Base-by-base conservation (phyloP, 2,888 invertebrate genomes). In the Drosophila prolongata region DNA sequence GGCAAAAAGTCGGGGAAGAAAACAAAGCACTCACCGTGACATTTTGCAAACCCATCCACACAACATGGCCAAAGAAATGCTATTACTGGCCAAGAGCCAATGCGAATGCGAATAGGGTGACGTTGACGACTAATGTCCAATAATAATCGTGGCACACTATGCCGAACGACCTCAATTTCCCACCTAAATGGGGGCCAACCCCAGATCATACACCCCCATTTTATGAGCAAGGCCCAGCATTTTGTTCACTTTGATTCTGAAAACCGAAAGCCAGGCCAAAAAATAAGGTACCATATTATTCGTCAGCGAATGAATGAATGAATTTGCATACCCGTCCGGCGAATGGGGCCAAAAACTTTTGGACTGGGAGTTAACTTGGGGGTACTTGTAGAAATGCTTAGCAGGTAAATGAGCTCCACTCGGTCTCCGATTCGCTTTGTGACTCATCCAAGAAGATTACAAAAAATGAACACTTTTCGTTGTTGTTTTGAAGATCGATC, bases 101-200 rank as follows among this genome's bases (percentile, higher is more conserved):
- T 65, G 50, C 56, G 52, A 53, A 53, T 53, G 56, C 58, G 55
- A 64, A 71, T 75, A 69, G 52, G 57, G 57, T 44, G 62, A 59
- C 62, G 69, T 34, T 62, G 49, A 34, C 56, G 60, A 58, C 73
- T 75, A 75, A 75, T 74, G 75, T 73, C 75, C 75, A 75, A 71
- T 71, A 76, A 80, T 84, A 87, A 79, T 85, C 83, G 73, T 53
- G 77, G 78, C 80, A 80, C 67, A 82, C 82, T 79, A 78, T 87
- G 78, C 55, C 77, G 75, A 44, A 69, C 76, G 87, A 87, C 85
- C 85, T 80, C 80, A 85, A 85, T 85, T 85, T 76, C 34, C 55
- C 47, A 47, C 55, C 66, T 30, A 38, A 19, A 65, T 37, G 46
- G 54, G 40, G 46, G n/a, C 24, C 40, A 53, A 46, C 11, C 65